Conservation (phyloP, 92 coral and sea anemone genomes). For the Chrysogorgia sp. region DNA sequence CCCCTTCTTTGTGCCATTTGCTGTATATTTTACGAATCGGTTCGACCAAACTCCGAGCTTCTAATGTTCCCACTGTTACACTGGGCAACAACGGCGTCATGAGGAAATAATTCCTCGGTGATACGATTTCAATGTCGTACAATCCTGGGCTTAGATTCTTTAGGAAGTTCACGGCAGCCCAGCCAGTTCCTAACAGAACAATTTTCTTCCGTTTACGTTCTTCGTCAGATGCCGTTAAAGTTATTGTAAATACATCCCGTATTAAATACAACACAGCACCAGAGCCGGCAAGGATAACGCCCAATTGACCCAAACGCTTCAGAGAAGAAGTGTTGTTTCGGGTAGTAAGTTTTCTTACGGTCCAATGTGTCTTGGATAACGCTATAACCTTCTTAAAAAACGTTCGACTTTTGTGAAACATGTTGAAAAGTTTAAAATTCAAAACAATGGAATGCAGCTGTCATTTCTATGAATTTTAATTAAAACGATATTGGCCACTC, state of each 20-base stretch:
- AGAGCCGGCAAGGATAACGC: constrained; percentile 19
- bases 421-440: not conserved
- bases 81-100: constrained; percentile 42
- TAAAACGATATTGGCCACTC: no score
- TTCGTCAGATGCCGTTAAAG: constrained; percentile 37
- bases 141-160: constrained; percentile 35
- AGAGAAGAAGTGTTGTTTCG: not conserved
- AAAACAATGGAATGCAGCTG: no score
- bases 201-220: constrained; percentile 38
- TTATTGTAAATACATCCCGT: constrained; percentile 10
- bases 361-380: not conserved
- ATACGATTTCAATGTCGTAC: constrained; percentile 39
- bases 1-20: constrained; percentile 34
- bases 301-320: constrained; percentile 5
- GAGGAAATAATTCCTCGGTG: constrained; percentile 40
- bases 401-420: not conserved
- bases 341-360: not conserved
- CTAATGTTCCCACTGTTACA: constrained; percentile 42
- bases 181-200: constrained; percentile 31
- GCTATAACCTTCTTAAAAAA: not conserved
- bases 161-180: constrained; percentile 44
- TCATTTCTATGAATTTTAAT: no score
- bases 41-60: constrained; percentile 43
- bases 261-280: constrained; percentile 19
- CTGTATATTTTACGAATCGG: constrained; percentile 36